Percentiles rank a stretch among this genome's conserved stretches.
These are phyloP conservation scores for Xylota segnis DNA, from an alignment of 2,888 invertebrate species.

Conservation along the genomic window DNA sequence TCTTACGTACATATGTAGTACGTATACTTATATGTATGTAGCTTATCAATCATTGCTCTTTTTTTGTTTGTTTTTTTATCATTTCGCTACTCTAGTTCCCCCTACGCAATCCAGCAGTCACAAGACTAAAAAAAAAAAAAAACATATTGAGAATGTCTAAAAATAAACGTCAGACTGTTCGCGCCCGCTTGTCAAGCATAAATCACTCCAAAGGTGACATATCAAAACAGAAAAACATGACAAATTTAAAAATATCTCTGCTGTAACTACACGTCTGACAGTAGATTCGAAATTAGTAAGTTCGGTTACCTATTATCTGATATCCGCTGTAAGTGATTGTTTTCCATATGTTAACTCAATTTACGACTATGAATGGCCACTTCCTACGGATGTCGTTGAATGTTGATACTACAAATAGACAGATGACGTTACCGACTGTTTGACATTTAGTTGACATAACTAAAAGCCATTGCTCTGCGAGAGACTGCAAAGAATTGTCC, in stretches of 20 bases:
- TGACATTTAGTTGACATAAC: constrained; percentile 56
- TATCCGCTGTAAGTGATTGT: background rate
- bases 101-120: constrained; percentile 5
- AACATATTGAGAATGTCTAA: constrained; percentile 19
- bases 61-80: constrained; percentile 8
- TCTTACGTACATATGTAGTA: background rate
- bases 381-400: constrained; percentile 32
- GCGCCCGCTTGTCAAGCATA: constrained; percentile 2
- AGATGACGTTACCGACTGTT: constrained; percentile 33
- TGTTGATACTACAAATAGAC: constrained; percentile 23
- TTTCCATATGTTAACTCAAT: constrained; percentile 4
- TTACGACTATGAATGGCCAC: constrained; percentile 35
- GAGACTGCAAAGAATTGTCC: background rate
- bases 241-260: constrained; percentile 5
- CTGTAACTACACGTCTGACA: constrained; percentile 14
- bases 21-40: background rate
- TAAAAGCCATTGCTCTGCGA: constrained; percentile 49
- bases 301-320: background rate
- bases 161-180: constrained; percentile 21
- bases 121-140: constrained; percentile 15
- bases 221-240: constrained; percentile 16
- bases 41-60: background rate
- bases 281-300: background rate
- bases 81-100: background rate
- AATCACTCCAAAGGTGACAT: constrained; percentile 29